phyloP scores from a whole-genome alignment of 2,113 vertebrate genomes.

The Acrocephalus arundinaceus region DNA sequence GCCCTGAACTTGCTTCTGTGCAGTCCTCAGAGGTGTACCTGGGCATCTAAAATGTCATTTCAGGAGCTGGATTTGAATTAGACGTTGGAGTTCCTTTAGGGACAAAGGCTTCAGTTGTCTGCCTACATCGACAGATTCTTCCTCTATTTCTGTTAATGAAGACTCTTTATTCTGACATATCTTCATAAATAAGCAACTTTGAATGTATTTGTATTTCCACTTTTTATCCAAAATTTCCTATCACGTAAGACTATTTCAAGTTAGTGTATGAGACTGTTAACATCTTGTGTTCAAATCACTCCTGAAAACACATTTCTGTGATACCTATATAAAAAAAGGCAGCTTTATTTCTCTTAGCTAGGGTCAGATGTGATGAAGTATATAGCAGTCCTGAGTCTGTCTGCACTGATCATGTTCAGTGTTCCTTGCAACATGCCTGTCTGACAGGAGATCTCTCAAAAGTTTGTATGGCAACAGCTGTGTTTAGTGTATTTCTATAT shows the following conservation, averaged over 20 bases:
- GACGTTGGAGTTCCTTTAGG: neutral
- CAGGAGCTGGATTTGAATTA: neutral
- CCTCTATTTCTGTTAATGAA: neutral
- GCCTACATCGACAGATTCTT: neutral
- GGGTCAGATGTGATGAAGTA: neutral
- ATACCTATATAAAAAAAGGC: neutral
- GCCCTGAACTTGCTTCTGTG: neutral
- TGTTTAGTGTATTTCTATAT: neutral
- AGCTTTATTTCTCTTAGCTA: neutral
- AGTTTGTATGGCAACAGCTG: neutral
- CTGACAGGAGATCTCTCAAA: neutral
- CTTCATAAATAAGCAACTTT: neutral
- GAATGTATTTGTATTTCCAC: neutral
- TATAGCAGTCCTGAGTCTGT: neutral
- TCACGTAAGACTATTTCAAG: neutral
- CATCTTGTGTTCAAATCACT: neutral
- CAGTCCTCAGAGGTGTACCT: neutral
- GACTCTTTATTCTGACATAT: neutral
- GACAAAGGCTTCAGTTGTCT: neutral
- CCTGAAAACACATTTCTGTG: neutral
- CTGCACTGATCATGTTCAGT: neutral
- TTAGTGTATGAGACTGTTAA: neutral
- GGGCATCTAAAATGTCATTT: neutral
- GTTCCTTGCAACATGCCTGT: neutral
- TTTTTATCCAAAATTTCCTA: neutral